phyloP scores from a whole-genome alignment of 2,888 invertebrate genomes.

The Melanargia galathea region DNA sequence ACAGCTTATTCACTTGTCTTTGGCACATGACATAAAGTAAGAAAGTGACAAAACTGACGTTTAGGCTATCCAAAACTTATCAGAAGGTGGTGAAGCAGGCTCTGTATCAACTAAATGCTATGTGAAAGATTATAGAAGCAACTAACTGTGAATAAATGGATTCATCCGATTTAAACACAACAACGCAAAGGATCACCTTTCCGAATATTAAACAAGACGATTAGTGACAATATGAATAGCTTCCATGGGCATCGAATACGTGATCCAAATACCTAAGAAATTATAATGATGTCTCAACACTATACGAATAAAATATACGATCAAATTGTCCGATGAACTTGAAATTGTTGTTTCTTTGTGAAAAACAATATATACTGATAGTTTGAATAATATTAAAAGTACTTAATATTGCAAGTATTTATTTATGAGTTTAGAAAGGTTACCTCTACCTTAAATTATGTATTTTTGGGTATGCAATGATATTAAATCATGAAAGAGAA shows the following conservation, averaged over 20 bases:
- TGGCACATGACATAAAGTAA: no score
- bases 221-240: conserved; percentile 39
- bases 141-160: not conserved
- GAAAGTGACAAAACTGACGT: no score
- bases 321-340: no score
- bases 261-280: conserved; percentile 55
- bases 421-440: no score
- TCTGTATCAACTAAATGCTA: not conserved
- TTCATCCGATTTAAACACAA: not conserved
- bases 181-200: conserved; percentile 44
- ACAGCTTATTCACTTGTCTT: no score
- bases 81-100: not conserved
- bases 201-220: conserved; percentile 55
- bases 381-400: no score
- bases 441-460: no score
- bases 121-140: not conserved
- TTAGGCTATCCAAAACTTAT: no score
- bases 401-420: no score
- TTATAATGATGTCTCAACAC: conserved; percentile 14
- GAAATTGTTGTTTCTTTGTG: not conserved
- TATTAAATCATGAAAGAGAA: no score
- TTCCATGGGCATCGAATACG: conserved; percentile 54
- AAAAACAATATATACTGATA: no score
- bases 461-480: no score
- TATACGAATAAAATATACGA: conserved; percentile 13